phyloP scores from a whole-genome alignment of 2,888 invertebrate species.

The Epirrhoe alternata region DNA sequence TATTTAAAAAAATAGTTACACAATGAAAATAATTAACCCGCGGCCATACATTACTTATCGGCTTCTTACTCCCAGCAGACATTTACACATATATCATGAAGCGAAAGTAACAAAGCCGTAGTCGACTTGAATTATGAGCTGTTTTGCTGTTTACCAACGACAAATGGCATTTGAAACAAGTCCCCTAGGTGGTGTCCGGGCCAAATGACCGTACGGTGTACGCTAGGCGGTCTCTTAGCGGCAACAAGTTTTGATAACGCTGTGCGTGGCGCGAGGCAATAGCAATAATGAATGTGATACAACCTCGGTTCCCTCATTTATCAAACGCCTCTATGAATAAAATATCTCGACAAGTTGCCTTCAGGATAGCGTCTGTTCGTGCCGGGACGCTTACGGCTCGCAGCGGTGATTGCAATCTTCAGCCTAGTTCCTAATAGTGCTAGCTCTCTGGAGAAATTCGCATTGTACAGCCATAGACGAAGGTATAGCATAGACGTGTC shows the following conservation, averaged over 20 bases:
- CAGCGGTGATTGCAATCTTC: slow-evolving; percentile 71
- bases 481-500: slow-evolving; percentile 6
- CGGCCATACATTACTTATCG: slow-evolving; percentile 58
- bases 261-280: slow-evolving; percentile 73
- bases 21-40: slow-evolving; percentile 55
- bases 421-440: slow-evolving; percentile 65
- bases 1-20: slow-evolving; percentile 29
- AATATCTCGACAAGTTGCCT: slow-evolving; percentile 76
- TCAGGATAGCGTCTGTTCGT: slow-evolving; percentile 74
- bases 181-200: slow-evolving; percentile 66
- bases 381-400: slow-evolving; percentile 71
- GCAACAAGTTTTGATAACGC: slow-evolving; percentile 82
- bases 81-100: slow-evolving; percentile 60
- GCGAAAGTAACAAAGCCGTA: slow-evolving; percentile 67
- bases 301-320: slow-evolving; percentile 76
- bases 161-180: slow-evolving; percentile 72
- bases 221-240: slow-evolving; percentile 65
- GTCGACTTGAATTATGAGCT: slow-evolving; percentile 70
- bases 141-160: slow-evolving; percentile 71
- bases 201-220: slow-evolving; percentile 59
- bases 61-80: slow-evolving; percentile 48
- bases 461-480: slow-evolving; percentile 50
- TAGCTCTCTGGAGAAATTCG: slow-evolving; percentile 71
- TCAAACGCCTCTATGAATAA: slow-evolving; percentile 81
- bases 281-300: slow-evolving; percentile 82